Evolutionary conservation across 1,140 invertebrate genomes (phyloP), one percentile per base, ranked within the genome.

Genomic region (Euglossa dilemma): DNA sequence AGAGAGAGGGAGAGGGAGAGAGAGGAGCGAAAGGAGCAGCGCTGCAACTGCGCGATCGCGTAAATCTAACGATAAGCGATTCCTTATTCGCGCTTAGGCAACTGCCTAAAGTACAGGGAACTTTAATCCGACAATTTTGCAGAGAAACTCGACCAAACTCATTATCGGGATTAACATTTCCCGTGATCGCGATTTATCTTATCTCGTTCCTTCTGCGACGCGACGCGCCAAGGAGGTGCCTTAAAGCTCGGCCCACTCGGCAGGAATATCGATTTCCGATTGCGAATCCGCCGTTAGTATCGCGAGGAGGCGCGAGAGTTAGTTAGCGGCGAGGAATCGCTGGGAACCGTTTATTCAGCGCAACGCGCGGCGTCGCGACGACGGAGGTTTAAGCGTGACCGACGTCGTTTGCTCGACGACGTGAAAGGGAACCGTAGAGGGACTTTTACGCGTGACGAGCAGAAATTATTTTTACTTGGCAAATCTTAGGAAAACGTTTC

Each of bases 151-250:
- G 43, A 76, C 63, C 61, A 25, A 67, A 66, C 80, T 82, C 80
- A 76, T 82, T 82, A 82, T 67, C 63, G 14, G 52, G 72, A 76
- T 82, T 82, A 82, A 76, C 80, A 67, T 76, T 73, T 67, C 63
- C 45, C 71, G 63, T 28, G 63, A 82, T 76, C 72, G 43, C 54
- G 6, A 81, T 66, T 67, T 54, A 59, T 47, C 80, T 57, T 20
- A 47, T 57, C 72, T 36, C 47, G 11, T 43, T 43, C 16, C 23
- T 45, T 56, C 56, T 45, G 12, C 2, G 25, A 56, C 56, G 20
- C 20, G 4, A 7, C 6, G 23, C 0, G 11, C 43, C 8, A 25
- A 20, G 18, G 20, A 23, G 7, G 4, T 23, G 28, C 45, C 18
- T 25, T 25, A 50, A 52, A 25, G 23, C 23, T n/a, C 11, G 25